Base-by-base conservation (phyloP, 2,888 invertebrate genomes). In the Malthinus flaveolus region DNA sequence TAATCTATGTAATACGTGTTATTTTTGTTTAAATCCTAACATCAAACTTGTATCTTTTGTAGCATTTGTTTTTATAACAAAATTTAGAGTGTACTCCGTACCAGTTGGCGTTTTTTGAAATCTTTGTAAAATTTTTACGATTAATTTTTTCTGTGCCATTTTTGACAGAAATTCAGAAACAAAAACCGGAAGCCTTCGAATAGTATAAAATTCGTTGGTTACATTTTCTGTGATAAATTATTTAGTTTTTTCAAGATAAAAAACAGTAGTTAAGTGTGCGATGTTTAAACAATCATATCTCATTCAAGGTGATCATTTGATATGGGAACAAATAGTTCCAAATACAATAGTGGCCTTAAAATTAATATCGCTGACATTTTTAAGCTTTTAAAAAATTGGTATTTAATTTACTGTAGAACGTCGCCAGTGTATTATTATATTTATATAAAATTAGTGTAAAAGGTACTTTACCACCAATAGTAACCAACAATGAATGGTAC, bases 311-410 rank as follows among this genome's bases (percentile, higher is more conserved):
- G 67, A 68, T 66, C 63, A 59, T 59, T 64, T 60, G 58, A 63
- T 61, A 51, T 60, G 63, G 67, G 67, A 68, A 67, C 66, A 55
- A 59, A 23, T 35, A 46, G 67, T 67, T 70, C 68, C 67, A 49
- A 63, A 62, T 65, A 63, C 63, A 68, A 68, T 64, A 65, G 70
- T 70, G 70, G 70, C 70, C 70, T 70, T 70, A 70, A 67, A 59
- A 59, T 61, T 60, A 60, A 66, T 65, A 67, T 65, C 63, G 56
- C 47, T 62, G 58, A 56, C 50, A 51, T 62, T 64, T 63, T 61
- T 61, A 59, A 61, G 46, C 59, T 65, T 65, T 66, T 61, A 56
- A 65, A 59, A 42, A 42, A 42, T 42, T 42, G 39, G 10, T 13
- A 42, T 42, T 42, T 42, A 62, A 56, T 63, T 64, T 66, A 66